Evolutionary conservation across 1,140 invertebrate genomes (phyloP), one percentile per base, ranked within the genome.

Genomic region (Eumeta japonica): DNA sequence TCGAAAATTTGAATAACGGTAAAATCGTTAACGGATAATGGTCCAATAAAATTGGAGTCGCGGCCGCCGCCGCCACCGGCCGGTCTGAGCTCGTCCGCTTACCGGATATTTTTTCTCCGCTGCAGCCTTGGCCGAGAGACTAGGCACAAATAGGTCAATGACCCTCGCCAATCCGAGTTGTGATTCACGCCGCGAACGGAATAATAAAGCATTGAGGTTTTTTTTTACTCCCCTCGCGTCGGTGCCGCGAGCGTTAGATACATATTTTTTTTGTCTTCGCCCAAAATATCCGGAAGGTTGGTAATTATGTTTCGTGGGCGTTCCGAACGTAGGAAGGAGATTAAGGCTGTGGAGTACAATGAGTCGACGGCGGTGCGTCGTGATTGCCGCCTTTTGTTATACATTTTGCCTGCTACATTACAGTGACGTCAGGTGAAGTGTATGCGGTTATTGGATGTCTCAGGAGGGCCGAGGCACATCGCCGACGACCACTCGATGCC

Each of bases 61-160:
- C 38, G 43, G 43, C 37, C 43, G 35, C 43, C 37, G 27, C n/a
- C n/a, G n/a, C n/a, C n/a, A n/a, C n/a, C n/a, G 28, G 38, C 45
- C 30, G 43, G 43, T 40, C 43, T 36, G 52, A 57, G n/a, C n/a
- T 55, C 39, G 51, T 53, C 54, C 46, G 54, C 47, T 50, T 41
- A 58, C 60, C 44, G 50, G 49, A 52, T 61, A 61, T 62, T 71
- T 59, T 58, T 46, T 46, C 53, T 54, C 52, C 44, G 50, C 41
- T 28, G 16, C 65, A 71, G 62, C 68, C 68, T 73, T 73, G 68
- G 68, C 63, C 55, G 62, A 55, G 65, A 65, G 54, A 56, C 60
- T 61, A 68, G 70, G 65, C 64, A 62, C 60, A 68, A 68, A 66
- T 66, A 43, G 68, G 68, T 68, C 65, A 64, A 67, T 73, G 61